phyloP scores from a whole-genome alignment of 2,888 invertebrate genomes.

The Ennomos fuscantarius region DNA sequence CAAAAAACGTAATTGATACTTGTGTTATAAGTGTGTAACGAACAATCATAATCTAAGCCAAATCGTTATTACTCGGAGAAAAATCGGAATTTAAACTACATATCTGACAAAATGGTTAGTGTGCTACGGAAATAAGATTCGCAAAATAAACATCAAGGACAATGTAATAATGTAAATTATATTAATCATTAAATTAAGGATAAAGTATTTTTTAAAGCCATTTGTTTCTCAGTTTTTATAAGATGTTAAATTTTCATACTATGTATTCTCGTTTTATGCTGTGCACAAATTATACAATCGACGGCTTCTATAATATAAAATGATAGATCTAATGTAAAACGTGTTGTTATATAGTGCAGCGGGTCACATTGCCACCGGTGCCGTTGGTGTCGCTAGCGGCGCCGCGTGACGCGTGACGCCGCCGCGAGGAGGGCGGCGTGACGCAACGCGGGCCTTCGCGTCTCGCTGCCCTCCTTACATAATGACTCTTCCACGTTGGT shows the following conservation, averaged over 20 bases:
- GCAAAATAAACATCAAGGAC: constrained; percentile 78
- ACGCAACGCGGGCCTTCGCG: neutral
- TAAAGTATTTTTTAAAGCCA: constrained; percentile 82
- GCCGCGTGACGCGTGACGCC: constrained; percentile 38
- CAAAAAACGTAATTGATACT: constrained; percentile 57
- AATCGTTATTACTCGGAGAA: constrained; percentile 83
- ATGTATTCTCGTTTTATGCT: constrained; percentile 70
- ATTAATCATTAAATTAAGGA: constrained; percentile 82
- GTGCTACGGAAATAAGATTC: constrained; percentile 81
- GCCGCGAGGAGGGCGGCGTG: constrained; percentile 18
- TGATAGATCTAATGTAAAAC: constrained; percentile 61
- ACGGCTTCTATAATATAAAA: constrained; percentile 69
- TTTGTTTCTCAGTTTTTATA: constrained; percentile 82
- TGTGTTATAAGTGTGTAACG: constrained; percentile 61
- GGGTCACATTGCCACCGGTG: constrained; percentile 46
- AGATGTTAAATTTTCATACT: constrained; percentile 77
- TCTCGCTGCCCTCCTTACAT: constrained; percentile 1
- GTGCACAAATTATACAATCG: constrained; percentile 77
- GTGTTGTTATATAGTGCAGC: constrained; percentile 76
- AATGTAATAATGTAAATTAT: constrained; percentile 82
- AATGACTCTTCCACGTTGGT: constrained; percentile 9
- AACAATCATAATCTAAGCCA: constrained; percentile 69
- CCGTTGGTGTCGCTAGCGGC: constrained; percentile 55
- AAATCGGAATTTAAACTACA: constrained; percentile 85
- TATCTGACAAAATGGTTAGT: constrained; percentile 86